A percentile compares a stretch with the other conserved stretches of the same genome.
phyloP scores from a whole-genome alignment of 2,888 invertebrate species.

The Nemotelus pantherinus region DNA sequence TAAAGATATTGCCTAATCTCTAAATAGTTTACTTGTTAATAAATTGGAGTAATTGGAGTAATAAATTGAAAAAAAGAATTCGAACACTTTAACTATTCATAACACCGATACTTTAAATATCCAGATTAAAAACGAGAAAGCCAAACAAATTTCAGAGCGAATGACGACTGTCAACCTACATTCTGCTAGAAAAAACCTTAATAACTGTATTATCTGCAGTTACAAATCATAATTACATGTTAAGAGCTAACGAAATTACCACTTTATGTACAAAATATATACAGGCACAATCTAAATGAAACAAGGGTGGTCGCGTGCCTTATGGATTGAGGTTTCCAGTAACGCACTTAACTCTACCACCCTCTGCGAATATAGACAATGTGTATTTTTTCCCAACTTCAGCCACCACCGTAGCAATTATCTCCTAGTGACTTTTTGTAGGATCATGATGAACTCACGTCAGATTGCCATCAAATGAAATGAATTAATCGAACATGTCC shows the following conservation, averaged over 20 bases:
- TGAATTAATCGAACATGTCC: conserved; percentile 35
- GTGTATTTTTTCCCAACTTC: neutral
- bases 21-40: no score
- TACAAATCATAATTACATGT: conserved; percentile 21
- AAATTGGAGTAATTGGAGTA: no score
- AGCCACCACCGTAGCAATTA: conserved; percentile 9
- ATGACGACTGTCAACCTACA: neutral
- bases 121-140: no score
- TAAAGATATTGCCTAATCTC: no score
- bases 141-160: no score
- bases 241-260: conserved; percentile 6
- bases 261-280: conserved; percentile 6
- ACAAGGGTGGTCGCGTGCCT: conserved; percentile 28
- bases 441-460: conserved; percentile 9
- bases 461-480: conserved; percentile 16
- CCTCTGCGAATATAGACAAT: neutral
- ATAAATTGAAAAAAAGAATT: no score
- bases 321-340: conserved; percentile 17
- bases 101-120: no score
- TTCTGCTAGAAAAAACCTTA: neutral
- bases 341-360: neutral
- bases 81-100: no score
- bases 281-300: neutral
- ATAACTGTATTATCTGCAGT: conserved; percentile 32
- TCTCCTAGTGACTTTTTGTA: neutral